phyloP scores from a whole-genome alignment of 2,797 vertebrate genomes.

The Mionectes olivaceus region DNA sequence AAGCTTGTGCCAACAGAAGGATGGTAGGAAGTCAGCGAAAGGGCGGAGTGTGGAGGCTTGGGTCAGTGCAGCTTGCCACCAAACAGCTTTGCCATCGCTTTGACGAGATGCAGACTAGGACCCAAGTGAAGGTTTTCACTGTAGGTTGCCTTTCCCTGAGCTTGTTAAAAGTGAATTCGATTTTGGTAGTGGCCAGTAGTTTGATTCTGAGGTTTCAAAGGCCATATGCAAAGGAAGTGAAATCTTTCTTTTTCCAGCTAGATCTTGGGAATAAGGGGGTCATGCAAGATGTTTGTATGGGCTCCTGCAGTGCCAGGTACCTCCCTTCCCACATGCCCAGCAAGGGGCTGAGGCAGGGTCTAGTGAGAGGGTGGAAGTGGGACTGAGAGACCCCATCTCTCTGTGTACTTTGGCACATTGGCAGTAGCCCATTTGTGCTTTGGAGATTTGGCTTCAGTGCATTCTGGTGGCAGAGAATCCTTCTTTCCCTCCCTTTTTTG shows the following conservation, averaged over 20 bases:
- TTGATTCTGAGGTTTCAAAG: neutral
- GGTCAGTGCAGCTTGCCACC: neutral
- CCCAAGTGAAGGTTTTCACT: neutral
- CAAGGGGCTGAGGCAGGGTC: neutral
- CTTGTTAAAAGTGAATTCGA: neutral
- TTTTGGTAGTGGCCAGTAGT: neutral
- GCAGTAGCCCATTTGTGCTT: neutral
- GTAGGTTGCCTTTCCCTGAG: neutral
- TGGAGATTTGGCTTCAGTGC: neutral
- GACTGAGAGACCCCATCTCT: neutral
- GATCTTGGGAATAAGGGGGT: neutral
- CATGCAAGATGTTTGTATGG: accelerated
- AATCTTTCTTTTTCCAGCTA: neutral
- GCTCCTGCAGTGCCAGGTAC: neutral
- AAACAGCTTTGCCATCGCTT: neutral
- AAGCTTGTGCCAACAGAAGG: neutral
- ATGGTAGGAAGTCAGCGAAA: neutral
- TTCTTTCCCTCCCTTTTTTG: accelerated
- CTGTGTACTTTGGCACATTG: neutral
- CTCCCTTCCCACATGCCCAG: neutral
- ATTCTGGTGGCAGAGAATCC: neutral
- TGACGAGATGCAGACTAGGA: neutral
- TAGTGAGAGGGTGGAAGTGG: neutral
- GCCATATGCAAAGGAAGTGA: neutral
- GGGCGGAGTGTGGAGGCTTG: neutral